A percentile compares a stretch with the other conserved stretches of the same genome.
Evolutionary conservation across 2,888 invertebrate species (phyloP).

Genomic region (Hecatera dysodea): DNA sequence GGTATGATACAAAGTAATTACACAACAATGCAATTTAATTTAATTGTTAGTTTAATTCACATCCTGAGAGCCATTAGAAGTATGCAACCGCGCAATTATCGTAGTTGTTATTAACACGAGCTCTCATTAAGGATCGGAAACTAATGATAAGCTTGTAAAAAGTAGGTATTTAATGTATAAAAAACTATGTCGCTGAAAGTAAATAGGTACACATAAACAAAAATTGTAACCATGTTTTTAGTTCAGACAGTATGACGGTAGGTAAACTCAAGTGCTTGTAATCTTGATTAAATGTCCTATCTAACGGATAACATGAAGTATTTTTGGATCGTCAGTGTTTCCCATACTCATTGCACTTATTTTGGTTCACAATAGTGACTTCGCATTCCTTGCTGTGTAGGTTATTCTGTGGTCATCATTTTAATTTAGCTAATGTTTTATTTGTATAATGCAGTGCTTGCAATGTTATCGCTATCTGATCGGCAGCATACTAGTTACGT

Average conservation of each 20-base stretch:
- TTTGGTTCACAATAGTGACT: background rate
- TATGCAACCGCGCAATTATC: slow-evolving; percentile 13
- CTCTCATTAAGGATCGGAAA: slow-evolving; percentile 4
- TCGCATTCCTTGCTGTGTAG: too few species aligned
- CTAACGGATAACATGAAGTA: slow-evolving; percentile 31
- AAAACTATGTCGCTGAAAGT: background rate
- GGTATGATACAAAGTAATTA: slow-evolving; percentile 72
- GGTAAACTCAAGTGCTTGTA: slow-evolving; percentile 10
- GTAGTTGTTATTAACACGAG: background rate
- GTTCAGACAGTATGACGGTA: slow-evolving; percentile 7
- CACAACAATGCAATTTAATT: slow-evolving; percentile 4
- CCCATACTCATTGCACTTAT: background rate
- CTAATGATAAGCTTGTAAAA: background rate
- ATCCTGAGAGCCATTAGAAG: slow-evolving; percentile 13
- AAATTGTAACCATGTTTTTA: background rate
- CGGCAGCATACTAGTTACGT: too few species aligned
- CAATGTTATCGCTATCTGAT: too few species aligned
- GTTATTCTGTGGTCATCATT: background rate
- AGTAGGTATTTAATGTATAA: background rate
- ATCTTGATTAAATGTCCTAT: slow-evolving; percentile 37
- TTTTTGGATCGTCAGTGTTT: slow-evolving; percentile 22
- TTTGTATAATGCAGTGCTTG: too few species aligned
- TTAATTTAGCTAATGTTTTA: too few species aligned
- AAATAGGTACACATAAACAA: slow-evolving; percentile 21
- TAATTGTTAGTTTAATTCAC: background rate